Conservation (phyloP, 2,797 vertebrate species). For the Esox lucius region DNA sequence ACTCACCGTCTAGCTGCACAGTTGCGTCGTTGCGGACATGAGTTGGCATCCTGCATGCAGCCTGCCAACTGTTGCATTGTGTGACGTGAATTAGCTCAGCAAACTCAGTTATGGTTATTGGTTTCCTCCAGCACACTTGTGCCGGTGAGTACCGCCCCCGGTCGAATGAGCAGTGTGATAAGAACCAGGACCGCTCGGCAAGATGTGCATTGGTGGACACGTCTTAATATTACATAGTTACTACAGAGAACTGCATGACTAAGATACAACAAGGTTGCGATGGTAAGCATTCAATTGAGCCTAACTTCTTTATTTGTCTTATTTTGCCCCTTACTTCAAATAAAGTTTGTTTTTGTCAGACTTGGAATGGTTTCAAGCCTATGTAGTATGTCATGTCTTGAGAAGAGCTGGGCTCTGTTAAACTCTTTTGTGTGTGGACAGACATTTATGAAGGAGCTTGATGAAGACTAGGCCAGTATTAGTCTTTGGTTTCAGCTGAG, state of each 20-base stretch:
- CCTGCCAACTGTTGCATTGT: too few relatives aligned
- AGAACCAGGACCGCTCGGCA: too few relatives aligned
- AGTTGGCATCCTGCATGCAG: too few relatives aligned
- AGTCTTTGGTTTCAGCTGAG: slow-evolving; percentile 67
- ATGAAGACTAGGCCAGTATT: slow-evolving; percentile 53
- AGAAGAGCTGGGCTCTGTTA: slow-evolving; percentile 21
- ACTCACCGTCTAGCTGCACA: neutral
- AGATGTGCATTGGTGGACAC: too few relatives aligned
- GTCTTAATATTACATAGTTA: too few relatives aligned
- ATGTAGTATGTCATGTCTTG: slow-evolving; percentile 36
- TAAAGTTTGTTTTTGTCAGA: slow-evolving; percentile 56
- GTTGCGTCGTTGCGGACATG: too few relatives aligned
- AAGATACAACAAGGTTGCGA: slow-evolving; percentile 15
- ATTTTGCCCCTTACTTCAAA: slow-evolving; percentile 39
- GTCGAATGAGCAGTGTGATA: too few relatives aligned
- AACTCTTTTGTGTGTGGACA: slow-evolving; percentile 13
- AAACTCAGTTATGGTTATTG: too few relatives aligned
- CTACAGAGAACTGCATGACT: neutral
- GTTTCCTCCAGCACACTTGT: too few relatives aligned
- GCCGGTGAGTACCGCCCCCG: too few relatives aligned
- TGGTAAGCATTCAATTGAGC: slow-evolving; percentile 29
- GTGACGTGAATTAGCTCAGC: too few relatives aligned
- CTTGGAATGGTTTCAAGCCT: slow-evolving; percentile 44
- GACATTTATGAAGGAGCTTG: slow-evolving; percentile 37
- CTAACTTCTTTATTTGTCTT: slow-evolving; percentile 8